phyloP scores from a whole-genome alignment of 2,113 vertebrate genomes.

The Fregata magnificens region DNA sequence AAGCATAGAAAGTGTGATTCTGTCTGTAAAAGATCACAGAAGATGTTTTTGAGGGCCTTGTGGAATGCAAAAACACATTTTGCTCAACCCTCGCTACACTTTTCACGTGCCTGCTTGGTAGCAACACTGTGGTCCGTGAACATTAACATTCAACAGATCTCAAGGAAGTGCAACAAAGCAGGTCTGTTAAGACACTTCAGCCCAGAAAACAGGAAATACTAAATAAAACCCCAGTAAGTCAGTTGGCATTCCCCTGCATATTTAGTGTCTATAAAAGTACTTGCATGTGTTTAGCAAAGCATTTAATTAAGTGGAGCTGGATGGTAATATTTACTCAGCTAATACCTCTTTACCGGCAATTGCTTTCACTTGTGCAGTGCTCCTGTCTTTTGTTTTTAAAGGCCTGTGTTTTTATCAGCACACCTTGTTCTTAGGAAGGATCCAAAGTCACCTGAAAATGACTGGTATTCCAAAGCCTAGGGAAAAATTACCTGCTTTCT shows the following conservation, averaged over 20 bases:
- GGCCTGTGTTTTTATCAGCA: not conserved
- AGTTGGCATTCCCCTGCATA: not conserved
- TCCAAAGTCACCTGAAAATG: not conserved
- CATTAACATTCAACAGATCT: not conserved
- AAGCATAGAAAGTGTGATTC: not conserved
- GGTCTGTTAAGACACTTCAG: not conserved
- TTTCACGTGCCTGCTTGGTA: not conserved
- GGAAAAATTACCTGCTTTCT: not conserved
- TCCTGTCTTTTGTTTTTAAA: not conserved
- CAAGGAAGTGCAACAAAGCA: not conserved
- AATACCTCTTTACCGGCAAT: not conserved
- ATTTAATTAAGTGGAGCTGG: not conserved
- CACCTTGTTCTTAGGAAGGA: not conserved
- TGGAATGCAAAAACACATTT: not conserved
- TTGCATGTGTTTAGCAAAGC: not conserved
- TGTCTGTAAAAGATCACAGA: not conserved
- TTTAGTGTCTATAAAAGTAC: not conserved
- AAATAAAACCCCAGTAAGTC: not conserved
- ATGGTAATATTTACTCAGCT: conserved; percentile 25
- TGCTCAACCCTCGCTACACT: fast-evolving
- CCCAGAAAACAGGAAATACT: conserved; percentile 4
- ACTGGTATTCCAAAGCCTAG: not conserved
- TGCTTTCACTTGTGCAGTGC: not conserved
- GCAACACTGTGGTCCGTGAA: fast-evolving
- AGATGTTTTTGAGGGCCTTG: not conserved